Conservation (phyloP, 2,797 vertebrate genomes). For the Syndactyla subalaris region DNA sequence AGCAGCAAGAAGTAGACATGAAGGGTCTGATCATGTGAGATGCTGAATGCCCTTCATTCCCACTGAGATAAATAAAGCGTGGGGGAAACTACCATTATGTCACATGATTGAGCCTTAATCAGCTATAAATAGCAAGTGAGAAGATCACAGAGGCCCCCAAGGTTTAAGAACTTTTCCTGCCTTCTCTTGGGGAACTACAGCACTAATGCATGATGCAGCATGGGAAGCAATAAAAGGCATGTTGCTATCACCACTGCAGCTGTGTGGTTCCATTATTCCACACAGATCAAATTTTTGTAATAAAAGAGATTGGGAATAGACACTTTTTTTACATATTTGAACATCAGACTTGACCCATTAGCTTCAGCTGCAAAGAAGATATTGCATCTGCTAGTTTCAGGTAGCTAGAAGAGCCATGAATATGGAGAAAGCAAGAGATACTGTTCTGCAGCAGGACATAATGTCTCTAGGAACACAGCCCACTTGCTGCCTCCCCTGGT, state of each 20-base stretch:
- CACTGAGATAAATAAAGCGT: conserved; percentile 15
- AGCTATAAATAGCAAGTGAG: background rate
- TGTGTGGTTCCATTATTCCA: background rate
- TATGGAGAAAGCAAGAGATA: background rate
- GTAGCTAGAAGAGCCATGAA: background rate
- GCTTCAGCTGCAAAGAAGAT: background rate
- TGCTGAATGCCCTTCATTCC: conserved; percentile 6
- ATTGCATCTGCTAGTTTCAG: background rate
- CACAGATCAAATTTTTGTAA: background rate
- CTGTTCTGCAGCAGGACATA: background rate
- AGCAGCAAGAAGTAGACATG: background rate
- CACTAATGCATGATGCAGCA: background rate
- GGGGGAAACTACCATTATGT: background rate
- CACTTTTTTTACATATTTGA: background rate
- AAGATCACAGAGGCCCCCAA: conserved; percentile 7
- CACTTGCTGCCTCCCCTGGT: background rate
- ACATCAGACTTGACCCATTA: background rate
- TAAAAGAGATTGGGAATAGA: background rate
- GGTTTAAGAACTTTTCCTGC: background rate
- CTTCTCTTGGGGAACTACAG: background rate
- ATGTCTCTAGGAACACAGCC: fast-evolving
- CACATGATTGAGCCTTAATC: background rate
- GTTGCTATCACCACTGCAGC: background rate
- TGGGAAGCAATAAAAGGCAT: background rate
- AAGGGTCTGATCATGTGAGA: background rate